Conservation (phyloP, 2,113 vertebrate species). For the Pteropus alecto region DNA sequence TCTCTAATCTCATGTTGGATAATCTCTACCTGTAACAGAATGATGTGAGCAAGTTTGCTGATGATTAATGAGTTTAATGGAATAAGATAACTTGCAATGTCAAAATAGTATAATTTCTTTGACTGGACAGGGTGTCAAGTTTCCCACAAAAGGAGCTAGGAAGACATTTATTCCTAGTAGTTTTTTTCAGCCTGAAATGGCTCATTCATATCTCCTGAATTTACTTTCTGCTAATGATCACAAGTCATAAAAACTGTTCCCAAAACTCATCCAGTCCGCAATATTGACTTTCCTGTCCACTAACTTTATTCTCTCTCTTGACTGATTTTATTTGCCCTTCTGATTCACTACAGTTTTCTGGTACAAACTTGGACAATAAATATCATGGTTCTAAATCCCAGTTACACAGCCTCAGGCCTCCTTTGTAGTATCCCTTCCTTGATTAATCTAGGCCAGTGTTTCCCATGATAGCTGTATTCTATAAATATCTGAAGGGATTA, state of each 20-base stretch:
- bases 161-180: neutral
- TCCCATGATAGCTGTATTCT: neutral
- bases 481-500: neutral
- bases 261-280: neutral
- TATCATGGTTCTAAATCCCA: neutral
- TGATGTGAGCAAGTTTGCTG: neutral
- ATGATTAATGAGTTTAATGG: neutral
- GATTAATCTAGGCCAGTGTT: neutral
- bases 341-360: neutral
- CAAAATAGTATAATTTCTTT: neutral
- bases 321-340: conserved; percentile 20
- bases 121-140: neutral
- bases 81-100: neutral
- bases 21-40: neutral
- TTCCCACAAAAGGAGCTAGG: neutral
- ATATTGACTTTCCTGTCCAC: conserved; percentile 21
- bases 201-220: neutral
- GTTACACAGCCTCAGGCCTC: neutral
- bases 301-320: conserved; percentile 26
- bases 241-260: neutral
- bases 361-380: neutral
- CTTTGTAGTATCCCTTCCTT: neutral
- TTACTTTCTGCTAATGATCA: conserved; percentile 33
- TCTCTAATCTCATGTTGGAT: neutral
- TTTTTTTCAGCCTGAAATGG: neutral